phyloP scores from a whole-genome alignment of 2,113 vertebrate species.

The Saccopteryx bilineata region DNA sequence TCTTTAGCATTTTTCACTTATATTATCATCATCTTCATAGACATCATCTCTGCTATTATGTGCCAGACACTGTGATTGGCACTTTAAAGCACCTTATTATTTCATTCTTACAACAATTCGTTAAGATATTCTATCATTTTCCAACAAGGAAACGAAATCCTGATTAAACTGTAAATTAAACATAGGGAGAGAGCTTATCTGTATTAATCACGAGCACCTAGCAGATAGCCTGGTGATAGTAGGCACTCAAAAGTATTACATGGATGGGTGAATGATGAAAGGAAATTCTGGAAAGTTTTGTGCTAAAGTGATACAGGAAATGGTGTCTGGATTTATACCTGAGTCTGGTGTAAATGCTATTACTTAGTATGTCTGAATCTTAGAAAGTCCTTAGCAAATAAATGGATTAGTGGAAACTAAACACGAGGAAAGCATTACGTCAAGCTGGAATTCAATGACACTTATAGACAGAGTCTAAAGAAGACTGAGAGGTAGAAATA shows the following conservation, averaged over 20 bases:
- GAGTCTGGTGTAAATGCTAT: neutral
- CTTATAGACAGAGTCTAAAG: neutral
- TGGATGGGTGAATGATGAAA: neutral
- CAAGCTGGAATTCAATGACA: conserved; percentile 29
- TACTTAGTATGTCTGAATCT: neutral
- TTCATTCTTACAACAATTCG: conserved; percentile 34
- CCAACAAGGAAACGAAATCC: conserved; percentile 26
- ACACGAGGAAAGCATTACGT: neutral
- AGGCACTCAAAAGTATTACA: conserved; percentile 6
- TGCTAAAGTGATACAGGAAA: neutral
- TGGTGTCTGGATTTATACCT: neutral
- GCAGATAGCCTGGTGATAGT: neutral
- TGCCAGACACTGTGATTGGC: neutral
- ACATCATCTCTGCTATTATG: neutral
- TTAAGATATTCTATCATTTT: conserved; percentile 19
- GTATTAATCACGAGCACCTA: neutral
- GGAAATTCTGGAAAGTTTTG: neutral
- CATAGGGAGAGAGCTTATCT: neutral
- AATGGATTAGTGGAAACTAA: neutral
- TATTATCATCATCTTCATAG: neutral
- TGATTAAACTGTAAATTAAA: neutral
- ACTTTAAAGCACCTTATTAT: neutral
- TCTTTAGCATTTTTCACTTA: conserved; percentile 13
- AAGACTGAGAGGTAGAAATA: neutral
- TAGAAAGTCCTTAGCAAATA: conserved; percentile 21